These are phyloP conservation scores for Vulpes vulpes DNA, from an alignment of 2,113 vertebrate genomes.

Conservation along the genomic window DNA sequence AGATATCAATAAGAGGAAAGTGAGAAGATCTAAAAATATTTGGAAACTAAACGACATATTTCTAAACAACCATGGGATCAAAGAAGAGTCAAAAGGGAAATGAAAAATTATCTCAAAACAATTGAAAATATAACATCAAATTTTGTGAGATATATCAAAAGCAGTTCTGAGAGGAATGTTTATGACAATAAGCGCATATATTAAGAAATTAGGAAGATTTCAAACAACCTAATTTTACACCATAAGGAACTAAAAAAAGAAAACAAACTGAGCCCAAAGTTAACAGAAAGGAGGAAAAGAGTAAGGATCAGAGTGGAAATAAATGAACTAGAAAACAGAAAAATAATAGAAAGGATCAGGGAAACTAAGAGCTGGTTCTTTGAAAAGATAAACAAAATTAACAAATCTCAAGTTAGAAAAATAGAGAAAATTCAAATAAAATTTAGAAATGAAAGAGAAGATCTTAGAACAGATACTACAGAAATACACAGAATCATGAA, in stretches of 20 bases:
- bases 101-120: background rate
- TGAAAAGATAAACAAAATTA: background rate
- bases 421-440: background rate
- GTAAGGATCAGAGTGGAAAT: background rate
- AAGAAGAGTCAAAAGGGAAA: background rate
- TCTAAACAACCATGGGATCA: background rate
- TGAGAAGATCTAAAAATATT: background rate
- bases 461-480: background rate
- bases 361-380: background rate
- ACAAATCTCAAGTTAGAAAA: background rate
- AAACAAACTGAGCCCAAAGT: background rate
- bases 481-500: background rate
- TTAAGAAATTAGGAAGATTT: background rate
- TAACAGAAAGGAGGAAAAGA: background rate
- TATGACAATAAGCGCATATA: background rate
- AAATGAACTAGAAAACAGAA: background rate
- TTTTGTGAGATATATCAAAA: background rate
- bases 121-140: background rate
- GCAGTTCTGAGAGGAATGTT: background rate
- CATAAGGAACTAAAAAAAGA: background rate
- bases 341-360: background rate
- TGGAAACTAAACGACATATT: background rate
- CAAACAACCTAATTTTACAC: background rate
- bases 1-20: background rate
- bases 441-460: background rate